Evolutionary conservation across 2,888 invertebrate species (phyloP), one percentile per base, ranked within the genome.

Genomic region (Pelosia muscerda): DNA sequence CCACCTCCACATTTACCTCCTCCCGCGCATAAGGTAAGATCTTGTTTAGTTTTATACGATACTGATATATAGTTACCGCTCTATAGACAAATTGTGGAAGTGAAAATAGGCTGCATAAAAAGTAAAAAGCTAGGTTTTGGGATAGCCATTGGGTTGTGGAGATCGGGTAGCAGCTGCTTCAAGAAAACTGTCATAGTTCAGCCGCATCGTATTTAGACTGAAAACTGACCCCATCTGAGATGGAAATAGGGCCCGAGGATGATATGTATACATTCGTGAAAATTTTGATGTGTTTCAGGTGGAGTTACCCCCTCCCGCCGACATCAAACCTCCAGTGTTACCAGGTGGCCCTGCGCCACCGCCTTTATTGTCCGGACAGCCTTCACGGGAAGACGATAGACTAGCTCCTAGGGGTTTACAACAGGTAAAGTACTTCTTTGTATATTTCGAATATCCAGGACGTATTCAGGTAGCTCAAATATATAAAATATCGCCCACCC

Each of bases 1-100:
- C 95, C 96, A 8, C 95, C 95, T 28, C 96, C 96, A 38, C 96
- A 96, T 74, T 88, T 96, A 60, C 96, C 96, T 25, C 95, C 95
- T 15, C 95, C 95, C 13, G 92, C 95, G 56, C 94, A 94, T 75
- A 95, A 95, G 91, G 94, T 95, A 79, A 59, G 23, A 15, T 69
- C n/a, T n/a, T n/a, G n/a, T n/a, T n/a, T 34, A 22, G 56, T 28
- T 28, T 34, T 22, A 62, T 31, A 15, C 31, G 38, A 38, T 38
- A 0, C 19, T 42, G 19, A 10, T 10, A 31, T 31, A 31, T 31
- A 31, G 31, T 10, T 31, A 10, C 28, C 28, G 3, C 3, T 28
- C 28, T 28, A 28, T 3, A 28, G n/a, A 3, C 28, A 28, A 28
- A 28, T 28, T 6, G n/a, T n/a, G n/a, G n/a, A n/a, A n/a, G n/a